Conservation (phyloP, 2,797 vertebrate genomes). For the Myotis findleyi region DNA sequence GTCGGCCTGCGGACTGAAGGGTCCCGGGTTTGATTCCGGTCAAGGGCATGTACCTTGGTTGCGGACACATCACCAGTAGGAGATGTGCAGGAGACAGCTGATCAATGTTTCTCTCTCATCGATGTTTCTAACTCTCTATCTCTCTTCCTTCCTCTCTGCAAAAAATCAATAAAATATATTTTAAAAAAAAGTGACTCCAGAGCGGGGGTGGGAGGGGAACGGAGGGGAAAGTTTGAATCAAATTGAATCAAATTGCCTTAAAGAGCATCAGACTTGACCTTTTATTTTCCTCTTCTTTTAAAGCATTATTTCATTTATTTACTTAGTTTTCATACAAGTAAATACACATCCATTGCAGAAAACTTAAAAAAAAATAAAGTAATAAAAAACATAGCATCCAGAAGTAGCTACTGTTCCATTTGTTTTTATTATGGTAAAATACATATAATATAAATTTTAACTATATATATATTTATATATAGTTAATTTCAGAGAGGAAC, state of each 20-base stretch:
- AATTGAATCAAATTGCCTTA: not conserved
- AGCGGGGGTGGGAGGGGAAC: too few relatives aligned
- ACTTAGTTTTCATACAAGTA: slow-evolving; percentile 11
- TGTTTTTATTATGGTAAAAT: slow-evolving; percentile 7
- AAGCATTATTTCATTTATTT: slow-evolving; percentile 15
- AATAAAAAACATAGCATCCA: not conserved
- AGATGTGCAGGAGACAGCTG: too few relatives aligned
- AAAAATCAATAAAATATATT: too few relatives aligned
- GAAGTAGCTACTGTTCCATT: not conserved
- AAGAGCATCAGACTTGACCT: not conserved
- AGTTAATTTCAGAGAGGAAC: too few relatives aligned
- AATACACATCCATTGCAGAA: not conserved
- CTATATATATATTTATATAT: not conserved
- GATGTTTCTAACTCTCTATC: too few relatives aligned
- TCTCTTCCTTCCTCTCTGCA: too few relatives aligned
- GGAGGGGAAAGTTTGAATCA: not conserved
- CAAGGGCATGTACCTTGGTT: too few relatives aligned
- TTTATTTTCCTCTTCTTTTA: not conserved
- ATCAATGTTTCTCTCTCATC: too few relatives aligned
- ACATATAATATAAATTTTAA: not conserved
- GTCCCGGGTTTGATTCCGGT: too few relatives aligned
- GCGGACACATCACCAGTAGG: too few relatives aligned
- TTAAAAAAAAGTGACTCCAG: too few relatives aligned
- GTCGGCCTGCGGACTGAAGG: too few relatives aligned
- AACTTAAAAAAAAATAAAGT: slow-evolving; percentile 42